Evolutionary conservation across 1,140 invertebrate genomes (phyloP), one percentile per base, ranked within the genome.

Genomic region (Probaryconus sp.): DNA sequence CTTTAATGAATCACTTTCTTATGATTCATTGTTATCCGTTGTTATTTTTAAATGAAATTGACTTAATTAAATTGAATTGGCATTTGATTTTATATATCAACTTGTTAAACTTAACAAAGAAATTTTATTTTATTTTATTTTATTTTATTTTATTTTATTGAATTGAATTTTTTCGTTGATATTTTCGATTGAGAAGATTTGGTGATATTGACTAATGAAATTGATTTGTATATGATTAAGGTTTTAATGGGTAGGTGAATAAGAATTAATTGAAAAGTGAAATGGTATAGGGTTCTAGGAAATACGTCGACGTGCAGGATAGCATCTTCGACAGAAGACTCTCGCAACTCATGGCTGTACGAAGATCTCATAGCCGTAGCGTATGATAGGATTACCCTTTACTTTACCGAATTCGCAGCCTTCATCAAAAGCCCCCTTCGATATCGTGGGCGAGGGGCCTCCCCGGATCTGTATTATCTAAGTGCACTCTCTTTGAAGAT

Each of bases 301-400:
- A 67, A 73, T 50, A 61, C 61, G 50, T 68, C 53, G 53, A 43
- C 38, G 38, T 45, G 31, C 69, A 21, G 63, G 31, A 71, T 64
- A 71, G 67, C 61, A 35, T 76, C 67, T 68, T 68, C 55, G 63
- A 55, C 37, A 37, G 51, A 71, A 71, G 68, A 76, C 40, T 64
- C 47, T 16, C 38, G 61, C 50, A 71, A 71, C 63, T 71, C 68
- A 38, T 71, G 53, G 63, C 63, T 68, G 50, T 73, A 78, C 72
- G 79, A 84, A 86, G 85, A 87, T 88, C 85, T 85, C 83, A 82
- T 87, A 85, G 80, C 78, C 81, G 60, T 72, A 81, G 83, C 84
- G 81, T 87, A 76, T 87, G 87, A 88, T 87, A 87, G 87, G 87
- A 87, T 88, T 88, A 87, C 87, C 86, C 87, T 87, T 87, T 86